A percentile compares a stretch with the other conserved stretches of the same genome.
Evolutionary conservation across 1,140 invertebrate genomes (phyloP).

Genomic region (Brachystomella parvula): DNA sequence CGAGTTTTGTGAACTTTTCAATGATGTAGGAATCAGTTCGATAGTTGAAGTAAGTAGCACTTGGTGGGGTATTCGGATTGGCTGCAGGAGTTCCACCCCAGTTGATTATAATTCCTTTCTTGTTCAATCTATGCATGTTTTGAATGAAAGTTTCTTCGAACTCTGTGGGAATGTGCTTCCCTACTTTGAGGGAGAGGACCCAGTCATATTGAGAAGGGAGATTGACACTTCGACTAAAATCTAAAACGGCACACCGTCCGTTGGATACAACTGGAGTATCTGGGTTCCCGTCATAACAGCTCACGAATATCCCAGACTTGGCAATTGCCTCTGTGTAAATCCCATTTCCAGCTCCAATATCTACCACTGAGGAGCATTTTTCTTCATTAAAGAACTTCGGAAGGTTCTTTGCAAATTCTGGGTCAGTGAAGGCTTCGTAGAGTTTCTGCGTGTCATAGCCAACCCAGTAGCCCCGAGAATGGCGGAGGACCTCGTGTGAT

Average conservation of each 20-base stretch:
- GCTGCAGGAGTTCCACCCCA: constrained; percentile 2
- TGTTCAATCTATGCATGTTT: constrained; percentile 1
- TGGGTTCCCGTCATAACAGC: constrained; percentile 15
- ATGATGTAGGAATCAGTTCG: background rate
- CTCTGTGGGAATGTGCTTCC: constrained; percentile 25
- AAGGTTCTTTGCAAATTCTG: background rate
- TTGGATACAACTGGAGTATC: background rate
- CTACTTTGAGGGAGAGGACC: constrained; percentile 22
- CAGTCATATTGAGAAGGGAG: constrained; percentile 9
- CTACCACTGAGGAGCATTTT: background rate
- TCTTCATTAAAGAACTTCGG: constrained; percentile 3
- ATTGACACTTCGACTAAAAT: background rate
- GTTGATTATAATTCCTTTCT: constrained; percentile 14
- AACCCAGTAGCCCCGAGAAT: constrained; percentile 4
- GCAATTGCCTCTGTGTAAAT: background rate
- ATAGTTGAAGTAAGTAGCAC: background rate
- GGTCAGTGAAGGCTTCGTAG: background rate
- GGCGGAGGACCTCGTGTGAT: background rate
- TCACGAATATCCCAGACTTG: background rate
- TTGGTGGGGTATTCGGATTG: background rate
- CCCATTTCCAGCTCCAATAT: constrained; percentile 9
- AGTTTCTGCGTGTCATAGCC: background rate
- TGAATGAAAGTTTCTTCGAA: constrained; percentile 16
- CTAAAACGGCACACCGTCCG: background rate
- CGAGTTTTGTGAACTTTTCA: background rate